A percentile compares a stretch with the other conserved stretches of the same genome.
Conservation (phyloP, 1,140 invertebrate genomes). For the Conus ventricosus region DNA sequence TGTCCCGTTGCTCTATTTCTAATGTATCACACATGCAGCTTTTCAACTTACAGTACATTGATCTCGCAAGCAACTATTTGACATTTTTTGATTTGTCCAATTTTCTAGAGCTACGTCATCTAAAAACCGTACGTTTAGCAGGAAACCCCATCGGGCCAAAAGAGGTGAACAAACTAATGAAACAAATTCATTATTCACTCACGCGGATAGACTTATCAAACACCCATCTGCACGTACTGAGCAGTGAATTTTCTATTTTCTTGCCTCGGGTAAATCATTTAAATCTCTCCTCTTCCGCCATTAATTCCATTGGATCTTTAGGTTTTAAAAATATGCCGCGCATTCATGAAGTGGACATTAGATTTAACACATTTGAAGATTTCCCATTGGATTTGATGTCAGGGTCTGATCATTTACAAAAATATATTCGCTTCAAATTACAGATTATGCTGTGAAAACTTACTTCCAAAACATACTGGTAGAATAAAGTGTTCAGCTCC, state of each 20-base stretch:
- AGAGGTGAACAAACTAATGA: too few relatives aligned
- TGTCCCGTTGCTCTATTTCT: neutral
- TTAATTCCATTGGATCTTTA: neutral
- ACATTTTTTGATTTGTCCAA: neutral
- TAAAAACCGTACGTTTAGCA: conserved; percentile 14
- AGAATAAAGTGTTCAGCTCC: conserved; percentile 9
- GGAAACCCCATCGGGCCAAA: conserved; percentile 21
- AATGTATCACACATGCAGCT: conserved; percentile 1
- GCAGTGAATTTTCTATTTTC: neutral
- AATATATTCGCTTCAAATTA: neutral
- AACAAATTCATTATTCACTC: neutral
- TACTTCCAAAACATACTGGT: conserved; percentile 32
- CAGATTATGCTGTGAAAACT: conserved; percentile 37
- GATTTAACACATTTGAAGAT: neutral
- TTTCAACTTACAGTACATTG: neutral
- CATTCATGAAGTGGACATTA: neutral
- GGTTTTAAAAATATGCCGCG: neutral
- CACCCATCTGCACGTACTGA: neutral
- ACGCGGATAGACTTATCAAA: neutral
- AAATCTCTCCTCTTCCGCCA: neutral
- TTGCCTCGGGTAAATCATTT: conserved; percentile 10
- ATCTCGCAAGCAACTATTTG: conserved; percentile 30
- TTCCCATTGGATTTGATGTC: neutral
- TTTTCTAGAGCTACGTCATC: conserved; percentile 9
- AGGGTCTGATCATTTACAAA: neutral